Evolutionary conservation across 2,797 vertebrate species (phyloP).

Genomic region (Spinibarbus caldwelli): DNA sequence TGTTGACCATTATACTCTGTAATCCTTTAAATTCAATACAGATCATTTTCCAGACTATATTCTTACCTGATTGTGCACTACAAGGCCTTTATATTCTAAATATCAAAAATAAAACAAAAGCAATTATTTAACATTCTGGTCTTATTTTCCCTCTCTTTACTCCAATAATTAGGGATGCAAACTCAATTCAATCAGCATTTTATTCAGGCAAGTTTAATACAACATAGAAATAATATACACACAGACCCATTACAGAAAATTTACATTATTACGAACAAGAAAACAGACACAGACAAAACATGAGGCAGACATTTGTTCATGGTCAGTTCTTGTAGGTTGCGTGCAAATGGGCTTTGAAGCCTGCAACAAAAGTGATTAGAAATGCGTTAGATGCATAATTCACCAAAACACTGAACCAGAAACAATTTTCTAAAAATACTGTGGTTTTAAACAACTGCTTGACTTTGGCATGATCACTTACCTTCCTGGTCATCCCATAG

Average conservation of each 20-base stretch:
- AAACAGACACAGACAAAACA: constrained; percentile 54
- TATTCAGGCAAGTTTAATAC: constrained; percentile 68
- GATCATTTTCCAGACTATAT: neutral
- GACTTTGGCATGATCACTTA: constrained; percentile 64
- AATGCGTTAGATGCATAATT: neutral
- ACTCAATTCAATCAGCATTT: constrained; percentile 59
- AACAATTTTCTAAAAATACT: neutral
- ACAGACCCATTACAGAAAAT: constrained; percentile 56
- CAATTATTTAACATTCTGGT: no score
- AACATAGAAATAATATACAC: constrained; percentile 83
- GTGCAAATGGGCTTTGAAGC: constrained; percentile 87
- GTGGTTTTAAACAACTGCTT: neutral
- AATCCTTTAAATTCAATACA: neutral
- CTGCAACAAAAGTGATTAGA: constrained; percentile 71
- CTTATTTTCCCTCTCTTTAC: no score
- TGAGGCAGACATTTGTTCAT: constrained; percentile 64
- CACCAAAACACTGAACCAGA: neutral
- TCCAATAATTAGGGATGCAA: neutral
- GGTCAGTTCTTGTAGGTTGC: constrained; percentile 82
- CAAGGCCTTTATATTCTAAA: neutral
- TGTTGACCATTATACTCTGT: neutral
- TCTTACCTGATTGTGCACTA: neutral
- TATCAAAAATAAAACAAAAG: neutral
- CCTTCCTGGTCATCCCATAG: constrained; percentile 93
- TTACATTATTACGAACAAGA: constrained; percentile 62